Evolutionary conservation across 2,888 invertebrate genomes (phyloP).

Genomic region (Geotrupes spiniger): DNA sequence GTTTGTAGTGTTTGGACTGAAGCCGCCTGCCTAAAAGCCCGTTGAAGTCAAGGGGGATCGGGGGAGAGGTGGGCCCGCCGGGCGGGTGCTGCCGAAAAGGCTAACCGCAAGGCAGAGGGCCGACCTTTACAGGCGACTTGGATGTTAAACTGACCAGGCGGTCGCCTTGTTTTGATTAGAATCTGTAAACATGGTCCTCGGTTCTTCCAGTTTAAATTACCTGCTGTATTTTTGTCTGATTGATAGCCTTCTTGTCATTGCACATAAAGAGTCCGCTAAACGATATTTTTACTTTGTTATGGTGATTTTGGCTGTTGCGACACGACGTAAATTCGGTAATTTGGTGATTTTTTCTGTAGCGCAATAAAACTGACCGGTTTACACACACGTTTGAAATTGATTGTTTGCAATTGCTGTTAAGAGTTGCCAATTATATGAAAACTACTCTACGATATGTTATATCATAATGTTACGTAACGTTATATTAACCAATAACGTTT

Average conservation of each 20-base stretch:
- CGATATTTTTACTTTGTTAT: slow-evolving; percentile 18
- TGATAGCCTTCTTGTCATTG: slow-evolving; percentile 40
- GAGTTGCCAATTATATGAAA: too few species aligned
- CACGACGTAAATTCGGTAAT: too few species aligned
- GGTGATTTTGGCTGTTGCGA: too few species aligned
- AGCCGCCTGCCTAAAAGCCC: slow-evolving; percentile 33
- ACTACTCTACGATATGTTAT: too few species aligned
- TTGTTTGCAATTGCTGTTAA: too few species aligned
- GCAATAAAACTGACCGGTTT: too few species aligned
- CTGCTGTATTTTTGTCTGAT: slow-evolving; percentile 41
- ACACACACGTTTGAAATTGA: too few species aligned
- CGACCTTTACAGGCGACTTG: slow-evolving; percentile 30
- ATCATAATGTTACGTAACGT: too few species aligned
- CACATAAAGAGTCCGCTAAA: slow-evolving; percentile 23
- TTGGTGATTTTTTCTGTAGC: too few species aligned
- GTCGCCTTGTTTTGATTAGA: slow-evolving; percentile 46
- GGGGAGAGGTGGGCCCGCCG: slow-evolving; percentile 24
- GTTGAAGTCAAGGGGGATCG: slow-evolving; percentile 23
- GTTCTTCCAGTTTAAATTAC: slow-evolving; percentile 46
- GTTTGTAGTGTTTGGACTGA: slow-evolving; percentile 42
- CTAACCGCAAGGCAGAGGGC: slow-evolving; percentile 21
- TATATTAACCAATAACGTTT: too few species aligned
- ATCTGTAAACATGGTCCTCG: slow-evolving; percentile 44
- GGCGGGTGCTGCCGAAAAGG: slow-evolving; percentile 18
- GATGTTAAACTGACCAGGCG: slow-evolving; percentile 39